Conservation (phyloP, 2,797 vertebrate species). For the Siniperca scherzeri region DNA sequence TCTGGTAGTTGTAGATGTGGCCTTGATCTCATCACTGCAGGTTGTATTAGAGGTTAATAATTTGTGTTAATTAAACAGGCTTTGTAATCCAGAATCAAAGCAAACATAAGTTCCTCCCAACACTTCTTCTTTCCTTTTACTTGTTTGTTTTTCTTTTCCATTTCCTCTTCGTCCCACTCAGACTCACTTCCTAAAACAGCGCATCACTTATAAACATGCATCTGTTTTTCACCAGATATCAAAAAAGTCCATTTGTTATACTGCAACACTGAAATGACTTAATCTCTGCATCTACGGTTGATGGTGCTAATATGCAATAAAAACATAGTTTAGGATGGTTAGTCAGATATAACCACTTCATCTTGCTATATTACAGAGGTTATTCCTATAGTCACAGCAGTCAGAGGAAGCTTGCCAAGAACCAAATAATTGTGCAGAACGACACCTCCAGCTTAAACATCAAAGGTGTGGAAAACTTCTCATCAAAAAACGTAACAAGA, state of each 20-base stretch:
- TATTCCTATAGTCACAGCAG: neutral
- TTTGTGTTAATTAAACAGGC: slow-evolving; percentile 62
- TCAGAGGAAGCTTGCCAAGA: slow-evolving; percentile 7
- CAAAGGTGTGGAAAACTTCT: slow-evolving; percentile 8
- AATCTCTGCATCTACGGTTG: neutral
- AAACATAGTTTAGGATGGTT: neutral
- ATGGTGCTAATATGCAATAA: neutral
- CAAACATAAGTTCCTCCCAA: slow-evolving; percentile 34
- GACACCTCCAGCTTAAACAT: slow-evolving; percentile 6
- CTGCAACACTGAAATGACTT: neutral
- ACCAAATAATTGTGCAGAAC: slow-evolving; percentile 3
- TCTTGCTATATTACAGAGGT: slow-evolving; percentile 3
- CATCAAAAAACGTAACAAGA: slow-evolving; percentile 9
- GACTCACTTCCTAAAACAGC: slow-evolving; percentile 8
- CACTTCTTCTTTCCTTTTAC: neutral
- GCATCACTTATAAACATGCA: neutral
- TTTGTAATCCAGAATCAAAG: slow-evolving; percentile 52
- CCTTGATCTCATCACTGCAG: slow-evolving; percentile 34
- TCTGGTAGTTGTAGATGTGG: slow-evolving; percentile 17
- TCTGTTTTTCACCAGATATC: neutral
- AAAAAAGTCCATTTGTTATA: neutral
- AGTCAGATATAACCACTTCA: slow-evolving; percentile 21
- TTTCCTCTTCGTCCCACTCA: slow-evolving; percentile 18
- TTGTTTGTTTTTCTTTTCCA: slow-evolving; percentile 14
- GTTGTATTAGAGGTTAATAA: slow-evolving; percentile 47